A percentile compares a stretch with the other conserved stretches of the same genome.
Evolutionary conservation across 2,797 vertebrate species (phyloP).

Genomic region (Muscicapa comitata): DNA sequence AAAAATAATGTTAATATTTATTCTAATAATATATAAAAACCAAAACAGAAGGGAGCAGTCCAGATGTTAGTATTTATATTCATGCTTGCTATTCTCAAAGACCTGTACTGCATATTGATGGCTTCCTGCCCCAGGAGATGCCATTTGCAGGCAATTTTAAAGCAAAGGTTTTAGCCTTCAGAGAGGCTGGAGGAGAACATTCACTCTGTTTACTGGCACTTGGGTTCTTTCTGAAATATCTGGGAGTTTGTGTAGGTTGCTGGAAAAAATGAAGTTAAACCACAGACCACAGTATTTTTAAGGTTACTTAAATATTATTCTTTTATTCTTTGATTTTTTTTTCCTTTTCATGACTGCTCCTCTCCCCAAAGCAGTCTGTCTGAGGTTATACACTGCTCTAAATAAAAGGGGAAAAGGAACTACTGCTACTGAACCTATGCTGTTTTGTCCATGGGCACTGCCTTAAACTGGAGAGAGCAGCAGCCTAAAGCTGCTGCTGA

Average conservation of each 20-base stretch:
- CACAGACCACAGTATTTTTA: not conserved
- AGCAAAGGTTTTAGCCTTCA: not conserved
- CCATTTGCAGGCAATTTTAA: not conserved
- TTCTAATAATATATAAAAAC: conserved; percentile 3
- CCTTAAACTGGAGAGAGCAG: not conserved
- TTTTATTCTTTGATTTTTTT: not conserved
- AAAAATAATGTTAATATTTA: conserved; percentile 38
- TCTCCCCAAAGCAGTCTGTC: not conserved
- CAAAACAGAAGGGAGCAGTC: not conserved
- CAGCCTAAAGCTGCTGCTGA: not conserved
- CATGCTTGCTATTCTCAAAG: not conserved
- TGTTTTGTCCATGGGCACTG: not conserved
- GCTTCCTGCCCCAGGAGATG: conserved; percentile 10
- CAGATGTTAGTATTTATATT: conserved; percentile 52
- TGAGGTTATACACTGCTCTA: not conserved
- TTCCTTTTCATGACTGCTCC: not conserved
- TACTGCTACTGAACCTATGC: not conserved
- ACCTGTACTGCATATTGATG: not conserved
- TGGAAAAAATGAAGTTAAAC: not conserved
- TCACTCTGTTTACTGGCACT: not conserved
- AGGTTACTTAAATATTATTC: not conserved
- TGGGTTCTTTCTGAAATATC: not conserved
- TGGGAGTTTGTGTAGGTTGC: not conserved
- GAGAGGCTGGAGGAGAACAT: not conserved
- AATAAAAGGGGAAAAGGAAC: not conserved